These are phyloP conservation scores for Neosilurus hyrtlii DNA, from an alignment of 2,797 vertebrate species.

Conservation along the genomic window DNA sequence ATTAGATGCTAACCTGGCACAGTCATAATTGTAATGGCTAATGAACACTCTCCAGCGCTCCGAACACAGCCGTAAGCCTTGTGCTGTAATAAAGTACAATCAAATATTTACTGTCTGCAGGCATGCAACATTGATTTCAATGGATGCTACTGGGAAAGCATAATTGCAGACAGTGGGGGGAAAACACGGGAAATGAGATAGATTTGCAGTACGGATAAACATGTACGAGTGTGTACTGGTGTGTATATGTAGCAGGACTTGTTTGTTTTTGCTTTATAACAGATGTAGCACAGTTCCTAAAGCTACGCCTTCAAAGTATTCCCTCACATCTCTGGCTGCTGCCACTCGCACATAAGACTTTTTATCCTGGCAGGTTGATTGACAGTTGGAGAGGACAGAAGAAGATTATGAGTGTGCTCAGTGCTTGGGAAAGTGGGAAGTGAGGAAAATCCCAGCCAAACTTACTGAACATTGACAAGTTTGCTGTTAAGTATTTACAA, in stretches of 20 bases:
- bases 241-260: neutral
- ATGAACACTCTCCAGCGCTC: constrained; percentile 33
- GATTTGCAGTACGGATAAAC: constrained; percentile 17
- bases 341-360: constrained; percentile 13
- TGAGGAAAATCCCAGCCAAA: constrained; percentile 51
- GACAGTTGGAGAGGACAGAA: constrained; percentile 41
- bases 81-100: constrained; percentile 28
- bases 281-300: constrained; percentile 14
- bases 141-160: constrained; percentile 22
- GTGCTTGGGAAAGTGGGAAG: constrained; percentile 44
- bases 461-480: constrained; percentile 57
- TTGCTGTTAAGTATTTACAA: constrained; percentile 56
- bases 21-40: constrained; percentile 48
- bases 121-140: constrained; percentile 35
- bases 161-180: neutral
- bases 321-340: constrained; percentile 25
- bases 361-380: constrained; percentile 45
- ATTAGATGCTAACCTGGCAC: constrained; percentile 25
- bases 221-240: neutral
- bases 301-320: constrained; percentile 33
- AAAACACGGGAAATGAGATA: neutral
- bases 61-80: constrained; percentile 14
- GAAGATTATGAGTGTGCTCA: constrained; percentile 41
- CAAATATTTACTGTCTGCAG: constrained; percentile 35
- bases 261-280: neutral